phyloP scores from a whole-genome alignment of 1,140 invertebrate species.

The Centruroides vittatus region DNA sequence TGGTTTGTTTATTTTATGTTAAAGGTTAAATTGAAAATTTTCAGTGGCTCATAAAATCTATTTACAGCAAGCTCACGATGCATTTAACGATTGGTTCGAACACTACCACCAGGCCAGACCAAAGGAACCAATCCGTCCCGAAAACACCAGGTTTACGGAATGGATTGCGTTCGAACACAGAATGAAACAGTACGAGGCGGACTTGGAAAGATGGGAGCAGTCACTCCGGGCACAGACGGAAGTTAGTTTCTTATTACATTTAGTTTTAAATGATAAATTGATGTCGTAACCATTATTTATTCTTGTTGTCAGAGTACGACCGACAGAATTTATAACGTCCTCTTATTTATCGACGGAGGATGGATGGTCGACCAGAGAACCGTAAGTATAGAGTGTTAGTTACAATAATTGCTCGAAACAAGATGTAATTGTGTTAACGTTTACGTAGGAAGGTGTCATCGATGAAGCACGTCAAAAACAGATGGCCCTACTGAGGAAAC shows the following conservation, averaged over 20 bases:
- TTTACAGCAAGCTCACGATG: slow-evolving; percentile 57
- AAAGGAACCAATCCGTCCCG: slow-evolving; percentile 22
- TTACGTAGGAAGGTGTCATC: slow-evolving; percentile 19
- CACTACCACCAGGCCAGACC: slow-evolving; percentile 66
- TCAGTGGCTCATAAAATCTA: too few relatives aligned
- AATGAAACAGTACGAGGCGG: slow-evolving; percentile 55
- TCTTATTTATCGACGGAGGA: slow-evolving; percentile 74
- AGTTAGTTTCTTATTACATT: not conserved
- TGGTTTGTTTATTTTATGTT: slow-evolving; percentile 22
- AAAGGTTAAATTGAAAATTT: too few relatives aligned
- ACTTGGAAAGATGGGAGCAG: slow-evolving; percentile 60
- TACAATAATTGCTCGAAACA: slow-evolving; percentile 22
- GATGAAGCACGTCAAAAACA: slow-evolving; percentile 41
- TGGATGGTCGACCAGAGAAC: slow-evolving; percentile 57
- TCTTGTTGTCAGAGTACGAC: slow-evolving; percentile 44
- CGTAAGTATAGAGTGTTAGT: slow-evolving; percentile 24
- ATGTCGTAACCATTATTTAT: slow-evolving; percentile 1
- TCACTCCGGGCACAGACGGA: slow-evolving; percentile 45
- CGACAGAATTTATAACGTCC: slow-evolving; percentile 67
- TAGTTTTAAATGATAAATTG: too few relatives aligned
- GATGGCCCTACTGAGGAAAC: slow-evolving; percentile 53
- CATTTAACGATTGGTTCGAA: slow-evolving; percentile 76
- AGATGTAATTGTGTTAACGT: not conserved
- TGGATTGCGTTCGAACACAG: slow-evolving; percentile 74
- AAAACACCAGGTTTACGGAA: slow-evolving; percentile 57